A percentile compares a stretch with the other conserved stretches of the same genome.
These are phyloP conservation scores for Lacerta agilis DNA, from an alignment of 2,797 vertebrate genomes.

Conservation along the genomic window DNA sequence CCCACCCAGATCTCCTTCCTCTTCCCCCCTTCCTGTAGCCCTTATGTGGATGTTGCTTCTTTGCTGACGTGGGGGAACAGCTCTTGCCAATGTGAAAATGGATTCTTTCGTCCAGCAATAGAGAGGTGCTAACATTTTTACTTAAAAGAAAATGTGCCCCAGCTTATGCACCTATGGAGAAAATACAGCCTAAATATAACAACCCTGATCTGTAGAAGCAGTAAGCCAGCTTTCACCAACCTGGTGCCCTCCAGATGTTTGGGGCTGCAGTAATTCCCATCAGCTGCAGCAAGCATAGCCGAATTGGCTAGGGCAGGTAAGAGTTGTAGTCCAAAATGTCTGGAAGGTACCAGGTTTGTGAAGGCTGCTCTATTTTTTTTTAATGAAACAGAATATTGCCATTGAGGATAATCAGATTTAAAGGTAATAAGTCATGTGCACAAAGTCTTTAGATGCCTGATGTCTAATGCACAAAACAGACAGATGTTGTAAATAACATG, in stretches of 20 bases:
- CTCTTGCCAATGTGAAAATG: not conserved
- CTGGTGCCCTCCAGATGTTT: too few species aligned
- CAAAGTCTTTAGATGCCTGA: slow-evolving; percentile 7
- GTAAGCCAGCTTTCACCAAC: not conserved
- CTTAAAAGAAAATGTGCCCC: slow-evolving; percentile 12
- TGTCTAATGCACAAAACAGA: slow-evolving; percentile 26
- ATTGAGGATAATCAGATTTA: slow-evolving; percentile 24
- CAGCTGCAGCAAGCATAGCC: too few species aligned
- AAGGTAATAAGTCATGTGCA: not conserved
- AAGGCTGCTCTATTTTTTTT: not conserved
- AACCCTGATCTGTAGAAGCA: not conserved
- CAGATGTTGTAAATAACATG: not conserved
- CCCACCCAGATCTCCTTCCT: not conserved
- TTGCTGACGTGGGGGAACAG: too few species aligned
- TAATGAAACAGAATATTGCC: slow-evolving; percentile 16
- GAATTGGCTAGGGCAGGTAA: too few species aligned
- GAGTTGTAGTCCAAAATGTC: too few species aligned
- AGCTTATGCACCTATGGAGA: not conserved
- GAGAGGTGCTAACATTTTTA: not conserved
- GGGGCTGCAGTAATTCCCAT: too few species aligned
- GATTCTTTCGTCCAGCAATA: not conserved
- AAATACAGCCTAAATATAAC: not conserved
- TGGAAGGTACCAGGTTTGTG: too few species aligned
- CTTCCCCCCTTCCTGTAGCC: not conserved
- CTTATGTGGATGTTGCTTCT: not conserved